Evolutionary conservation across 2,113 vertebrate genomes (phyloP).

Genomic region (Bufo bufo): DNA sequence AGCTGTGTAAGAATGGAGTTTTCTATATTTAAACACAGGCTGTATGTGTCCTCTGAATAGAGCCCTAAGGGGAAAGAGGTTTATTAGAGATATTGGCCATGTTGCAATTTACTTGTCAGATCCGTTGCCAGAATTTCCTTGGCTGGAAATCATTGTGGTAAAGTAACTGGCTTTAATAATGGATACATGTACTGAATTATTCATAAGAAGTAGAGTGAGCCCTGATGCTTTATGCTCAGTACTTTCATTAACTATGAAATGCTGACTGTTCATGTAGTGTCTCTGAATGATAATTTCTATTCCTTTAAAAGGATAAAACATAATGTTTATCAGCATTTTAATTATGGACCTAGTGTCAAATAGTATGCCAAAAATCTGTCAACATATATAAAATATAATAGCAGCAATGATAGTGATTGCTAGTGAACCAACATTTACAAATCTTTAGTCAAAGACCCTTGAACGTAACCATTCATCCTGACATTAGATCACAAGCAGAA

Average conservation of each 20-base stretch:
- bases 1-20: slow-evolving; percentile 39
- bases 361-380: slow-evolving; percentile 11
- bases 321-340: slow-evolving; percentile 52
- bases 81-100: slow-evolving; percentile 79
- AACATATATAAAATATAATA: slow-evolving; percentile 3
- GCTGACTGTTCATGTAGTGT: slow-evolving; percentile 63
- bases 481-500: background rate
- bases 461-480: background rate
- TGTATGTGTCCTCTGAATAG: slow-evolving; percentile 51
- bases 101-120: slow-evolving; percentile 78
- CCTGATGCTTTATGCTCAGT: slow-evolving; percentile 72
- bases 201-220: slow-evolving; percentile 70
- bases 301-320: slow-evolving; percentile 44
- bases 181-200: slow-evolving; percentile 77
- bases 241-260: slow-evolving; percentile 79
- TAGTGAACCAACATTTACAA: background rate
- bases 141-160: slow-evolving; percentile 72
- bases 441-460: background rate
- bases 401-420: background rate
- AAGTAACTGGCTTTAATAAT: slow-evolving; percentile 80
- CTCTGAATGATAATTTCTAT: slow-evolving; percentile 54
- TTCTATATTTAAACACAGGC: slow-evolving; percentile 48
- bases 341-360: slow-evolving; percentile 26
- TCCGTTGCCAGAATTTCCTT: slow-evolving; percentile 70
- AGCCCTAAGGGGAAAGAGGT: slow-evolving; percentile 53